Evolutionary conservation across 2,888 invertebrate species (phyloP), one percentile per base, ranked within the genome.

Genomic region (Empis stercorea): DNA sequence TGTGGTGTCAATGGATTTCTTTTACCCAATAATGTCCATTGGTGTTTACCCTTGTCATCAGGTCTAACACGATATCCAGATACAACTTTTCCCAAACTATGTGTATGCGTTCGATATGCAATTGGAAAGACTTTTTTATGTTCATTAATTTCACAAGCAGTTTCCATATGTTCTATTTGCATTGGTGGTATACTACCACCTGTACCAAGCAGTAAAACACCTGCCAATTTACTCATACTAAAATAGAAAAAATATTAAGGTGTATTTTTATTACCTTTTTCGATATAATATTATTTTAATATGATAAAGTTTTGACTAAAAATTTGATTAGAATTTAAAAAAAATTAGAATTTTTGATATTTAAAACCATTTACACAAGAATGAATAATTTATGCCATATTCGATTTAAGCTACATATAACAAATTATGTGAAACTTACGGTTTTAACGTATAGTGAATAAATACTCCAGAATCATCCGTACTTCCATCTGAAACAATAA

Each of bases 61-160:
- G 71, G 61, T 1, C 74, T 69, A 2, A 89, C 80, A 48, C 77
- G 76, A 68, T 87, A 94, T 1, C 93, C 94, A 0, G 87, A 75
- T 0, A 94, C 93, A 1, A 87, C 80, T 63, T 77, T 79, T 73
- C 92, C 91, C 47, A 95, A 76, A 20, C 80, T 75, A 61, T 99
- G 97, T 0, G 97, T 95, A 63, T 99, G 97, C 0, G 87, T 87
- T 52, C 97, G 78, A 71, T 87, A 97, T 0, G 94, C 95, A 70
- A 99, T 92, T 1, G 97, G 99, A 73, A 94, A 81, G 43, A 99
- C 79, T 5, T 78, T 77, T 65, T 92, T 88, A 46, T 86, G 74
- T 62, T 91, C 88, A 3, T 70, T 71, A 42, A 93, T 78, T 47
- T 73, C 72, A 68, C 97, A 99, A 0, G 89, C 84, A 0, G 89